Evolutionary conservation across 2,113 vertebrate genomes (phyloP).

Genomic region (Eptesicus fuscus): DNA sequence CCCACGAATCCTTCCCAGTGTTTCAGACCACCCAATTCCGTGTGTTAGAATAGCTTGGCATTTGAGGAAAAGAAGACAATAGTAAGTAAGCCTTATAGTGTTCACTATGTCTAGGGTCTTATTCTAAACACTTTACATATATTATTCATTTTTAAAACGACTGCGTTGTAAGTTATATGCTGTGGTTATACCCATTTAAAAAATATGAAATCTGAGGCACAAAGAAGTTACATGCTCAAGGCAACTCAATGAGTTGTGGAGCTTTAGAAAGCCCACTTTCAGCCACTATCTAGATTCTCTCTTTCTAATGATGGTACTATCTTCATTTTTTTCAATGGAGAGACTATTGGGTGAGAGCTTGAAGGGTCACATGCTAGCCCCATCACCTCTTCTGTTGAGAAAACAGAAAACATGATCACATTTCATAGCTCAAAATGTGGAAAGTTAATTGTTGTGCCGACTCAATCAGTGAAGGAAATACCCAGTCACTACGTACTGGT

Average conservation of each 20-base stretch:
- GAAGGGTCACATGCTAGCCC: background rate
- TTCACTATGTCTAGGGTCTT: background rate
- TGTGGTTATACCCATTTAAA: background rate
- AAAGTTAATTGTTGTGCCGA: background rate
- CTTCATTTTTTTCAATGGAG: background rate
- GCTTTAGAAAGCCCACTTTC: background rate
- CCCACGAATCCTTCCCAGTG: background rate
- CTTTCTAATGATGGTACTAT: background rate
- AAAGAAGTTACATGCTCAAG: background rate
- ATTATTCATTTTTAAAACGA: background rate
- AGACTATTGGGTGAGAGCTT: background rate
- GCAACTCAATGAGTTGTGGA: background rate
- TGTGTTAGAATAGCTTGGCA: background rate
- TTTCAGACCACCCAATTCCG: background rate
- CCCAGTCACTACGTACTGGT: background rate
- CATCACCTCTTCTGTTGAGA: background rate
- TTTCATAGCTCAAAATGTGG: background rate
- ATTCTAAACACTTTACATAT: background rate
- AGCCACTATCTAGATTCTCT: background rate
- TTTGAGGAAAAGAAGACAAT: background rate
- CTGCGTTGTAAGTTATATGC: background rate
- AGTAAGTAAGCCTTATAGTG: background rate
- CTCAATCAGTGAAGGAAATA: background rate
- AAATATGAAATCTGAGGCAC: background rate
- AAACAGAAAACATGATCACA: background rate